Evolutionary conservation across 2,113 vertebrate species (phyloP), one percentile per base, ranked within the genome.

Genomic region (Muscicapa adusta): DNA sequence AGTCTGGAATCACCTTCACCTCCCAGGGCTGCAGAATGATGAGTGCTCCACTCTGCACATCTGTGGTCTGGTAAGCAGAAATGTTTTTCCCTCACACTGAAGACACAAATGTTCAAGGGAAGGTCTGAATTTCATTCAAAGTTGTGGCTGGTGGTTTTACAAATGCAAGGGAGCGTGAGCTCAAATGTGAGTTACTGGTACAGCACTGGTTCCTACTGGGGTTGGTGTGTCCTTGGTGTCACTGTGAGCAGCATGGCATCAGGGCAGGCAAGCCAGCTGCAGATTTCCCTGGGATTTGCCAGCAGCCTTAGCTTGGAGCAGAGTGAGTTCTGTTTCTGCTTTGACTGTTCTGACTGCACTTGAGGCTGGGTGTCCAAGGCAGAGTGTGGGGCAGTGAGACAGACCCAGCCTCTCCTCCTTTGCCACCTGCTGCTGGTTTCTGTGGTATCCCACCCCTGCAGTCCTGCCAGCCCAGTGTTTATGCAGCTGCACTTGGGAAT

Each of bases 341-440:
- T 23, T 80, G 36, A 60, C 20, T 23, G 10, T 23, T 22, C 6
- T 94, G 87, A 8, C 42, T 54, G 36, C 28, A 18, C 54, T 40
- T 26, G 47, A 38, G 65, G 56, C 68, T 80, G 43, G 26, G 14
- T 28, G 22, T 47, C 61, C 75, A 51, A 60, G 57, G 83, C 60
- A 62, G 36, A 74, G 65, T 12, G 34, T 74, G 81, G 81, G 91
- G 68, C 92, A 93, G 77, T n/a, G n/a, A n/a, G n/a, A n/a, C n/a
- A n/a, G n/a, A 31, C 58, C 5, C 5, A 77, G 56, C n/a, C 60
- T 80, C 65, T 34, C 70, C 85, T 89, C 18, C 70, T 48, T 8
- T 95, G 89, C 61, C 89, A 85, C 85, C 87, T 89, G 89, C 77
- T 85, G 87, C 88, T 96, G 92, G 48, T 79, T 94, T 45, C 61